Evolutionary conservation across 1,140 invertebrate species (phyloP), one percentile per base, ranked within the genome.

Genomic region (Drosophila parabipectinata): DNA sequence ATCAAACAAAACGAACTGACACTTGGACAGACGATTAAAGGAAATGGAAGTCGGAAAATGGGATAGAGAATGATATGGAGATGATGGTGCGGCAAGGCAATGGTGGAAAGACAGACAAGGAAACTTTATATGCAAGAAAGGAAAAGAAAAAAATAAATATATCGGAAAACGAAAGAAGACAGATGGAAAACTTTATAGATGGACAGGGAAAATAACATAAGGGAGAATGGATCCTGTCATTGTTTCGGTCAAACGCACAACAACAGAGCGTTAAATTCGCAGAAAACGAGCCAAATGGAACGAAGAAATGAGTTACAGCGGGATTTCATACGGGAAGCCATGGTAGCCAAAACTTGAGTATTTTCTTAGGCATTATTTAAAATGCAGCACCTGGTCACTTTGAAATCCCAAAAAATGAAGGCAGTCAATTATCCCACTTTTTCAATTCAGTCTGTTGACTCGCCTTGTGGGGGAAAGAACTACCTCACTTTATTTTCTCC

Each of bases 191-290:
- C 45, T 52, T 64, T 28, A 44, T 44, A 44, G n/a, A 18, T 18
- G 45, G 45, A 12, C 18, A 64, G 63, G 59, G 63, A 59, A 66
- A 47, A 63, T 51, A 12, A 44, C 41, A 6, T 28, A 28, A 28
- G 39, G 12, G 12, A 6, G 15, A 44, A 18, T 44, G 69, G 58
- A 80, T 64, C 72, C 72, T 61, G 59, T 76, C 77, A 80, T 80
- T 80, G 77, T 80, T 80, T 80, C 77, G 77, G 77, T 80, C 60
- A 80, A 80, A 61, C 64, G 77, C 77, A 80, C 77, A 80, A 72
- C 77, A 80, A 80, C 77, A 76, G 72, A 76, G 56, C 77, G 77
- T 80, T 76, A 80, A 80, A 80, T 80, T 80, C 59, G 67, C 41
- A 30, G n/a, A 64, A 28, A 56, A 18, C 4, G 44, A 45, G 37